These are phyloP conservation scores for Halichoerus grypus DNA, from an alignment of 2,113 vertebrate species.

Conservation along the genomic window DNA sequence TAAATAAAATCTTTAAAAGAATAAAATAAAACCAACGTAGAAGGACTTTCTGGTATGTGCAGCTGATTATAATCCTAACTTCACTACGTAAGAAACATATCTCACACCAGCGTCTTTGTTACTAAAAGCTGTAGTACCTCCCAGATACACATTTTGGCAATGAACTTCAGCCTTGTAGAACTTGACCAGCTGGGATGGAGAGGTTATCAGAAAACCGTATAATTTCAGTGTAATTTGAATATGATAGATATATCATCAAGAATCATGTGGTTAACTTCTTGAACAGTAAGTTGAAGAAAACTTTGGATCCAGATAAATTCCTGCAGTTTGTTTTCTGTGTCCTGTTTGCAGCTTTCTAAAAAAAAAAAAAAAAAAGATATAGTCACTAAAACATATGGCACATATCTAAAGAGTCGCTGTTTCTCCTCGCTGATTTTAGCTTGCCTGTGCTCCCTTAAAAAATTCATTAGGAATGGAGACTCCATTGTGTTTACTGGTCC, in stretches of 20 bases:
- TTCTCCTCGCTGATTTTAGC: background rate
- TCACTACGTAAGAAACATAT: background rate
- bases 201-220: background rate
- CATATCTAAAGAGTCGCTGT: background rate
- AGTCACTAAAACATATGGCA: background rate
- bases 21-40: background rate
- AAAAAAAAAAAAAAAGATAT: too few relatives aligned
- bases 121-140: background rate
- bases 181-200: background rate
- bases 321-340: constrained; percentile 10
- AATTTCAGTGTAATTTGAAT: background rate
- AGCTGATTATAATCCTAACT: background rate
- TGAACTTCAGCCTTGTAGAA: background rate
- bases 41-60: background rate
- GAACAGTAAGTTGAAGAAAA: constrained; percentile 10
- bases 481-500: background rate
- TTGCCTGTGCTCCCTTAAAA: background rate
- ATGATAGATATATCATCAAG: background rate
- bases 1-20: background rate
- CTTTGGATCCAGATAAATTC: background rate
- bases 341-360: background rate
- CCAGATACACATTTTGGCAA: background rate
- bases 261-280: background rate
- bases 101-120: background rate
- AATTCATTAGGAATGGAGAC: background rate